Base-by-base conservation (phyloP, 1,140 invertebrate species). In the Arion vulgaris region DNA sequence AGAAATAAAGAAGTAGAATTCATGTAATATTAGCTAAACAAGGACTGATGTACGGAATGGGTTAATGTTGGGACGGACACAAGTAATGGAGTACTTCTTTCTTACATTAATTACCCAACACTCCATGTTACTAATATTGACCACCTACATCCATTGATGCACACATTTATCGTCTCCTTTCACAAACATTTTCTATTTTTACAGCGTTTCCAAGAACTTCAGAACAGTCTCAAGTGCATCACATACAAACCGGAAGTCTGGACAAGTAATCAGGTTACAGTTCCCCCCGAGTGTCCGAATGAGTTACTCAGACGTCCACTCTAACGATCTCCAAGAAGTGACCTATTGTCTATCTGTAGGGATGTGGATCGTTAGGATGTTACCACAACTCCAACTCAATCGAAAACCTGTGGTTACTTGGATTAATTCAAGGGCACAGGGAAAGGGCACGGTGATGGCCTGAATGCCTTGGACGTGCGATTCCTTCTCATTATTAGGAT, bases 201-300 rank as follows among this genome's bases (percentile, higher is more conserved):
- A 45, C 41, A 15, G 41, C 15, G 5, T 45, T 15, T 45, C 41
- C 41, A 5, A 7, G 41, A 45, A 5, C 5, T 5, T 45, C 41
- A 45, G 41, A 11, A 32, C 62, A 2, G 62, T 66, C 62, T 66
- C 62, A 32, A 66, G 62, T 0, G 28, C 28, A 66, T 32, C 62
- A 28, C 62, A 57, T n/a, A 32, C 2, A 32, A 66, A 66, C 62
- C 62, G 62, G 62, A 66, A 66, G 62, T 66, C 62, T 28, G 62
- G 28, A 34, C n/a, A 66, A 66, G 62, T 66, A 66, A 66, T 66
- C 62, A 66, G 62, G 62, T 66, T 66, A 66, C 62, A 66, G 62
- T 66, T n/a, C 32, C 62, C 28, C 62, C 28, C 1, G 62, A 66
- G 62, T 66, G 62, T 66, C 32, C n/a, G 62, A 66, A 66, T 57